phyloP scores from a whole-genome alignment of 2,888 invertebrate species.

The Liodrosophila aerea region DNA sequence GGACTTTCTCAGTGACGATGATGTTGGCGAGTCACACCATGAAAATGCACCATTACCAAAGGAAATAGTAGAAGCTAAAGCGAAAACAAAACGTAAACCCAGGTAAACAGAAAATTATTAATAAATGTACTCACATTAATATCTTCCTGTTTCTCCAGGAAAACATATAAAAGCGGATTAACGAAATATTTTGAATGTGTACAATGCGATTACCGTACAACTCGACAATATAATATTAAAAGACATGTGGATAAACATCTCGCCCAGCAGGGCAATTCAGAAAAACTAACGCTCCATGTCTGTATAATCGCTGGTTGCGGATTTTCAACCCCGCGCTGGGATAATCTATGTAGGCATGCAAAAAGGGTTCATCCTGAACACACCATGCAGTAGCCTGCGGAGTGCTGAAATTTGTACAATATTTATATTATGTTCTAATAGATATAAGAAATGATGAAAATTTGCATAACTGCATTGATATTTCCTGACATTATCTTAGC shows the following conservation, averaged over 20 bases:
- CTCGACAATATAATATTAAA: slow-evolving; percentile 38
- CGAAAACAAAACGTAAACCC: slow-evolving; percentile 12
- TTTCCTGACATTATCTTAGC: too few species aligned
- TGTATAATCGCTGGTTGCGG: slow-evolving; percentile 43
- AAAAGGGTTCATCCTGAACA: slow-evolving; percentile 29
- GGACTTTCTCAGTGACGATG: too few species aligned
- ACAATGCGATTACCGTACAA: slow-evolving; percentile 35
- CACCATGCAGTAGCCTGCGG: background rate
- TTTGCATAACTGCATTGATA: too few species aligned
- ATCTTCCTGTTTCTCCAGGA: too few species aligned
- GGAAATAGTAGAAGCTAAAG: too few species aligned
- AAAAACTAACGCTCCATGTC: slow-evolving; percentile 25
- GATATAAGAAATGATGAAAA: too few species aligned
- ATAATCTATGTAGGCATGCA: slow-evolving; percentile 37
- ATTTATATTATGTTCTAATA: background rate
- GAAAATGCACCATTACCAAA: too few species aligned
- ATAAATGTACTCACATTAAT: too few species aligned
- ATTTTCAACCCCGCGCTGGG: slow-evolving; percentile 39
- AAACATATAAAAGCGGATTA: slow-evolving; percentile 16
- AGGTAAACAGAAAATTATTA: slow-evolving; percentile 25
- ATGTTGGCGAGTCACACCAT: too few species aligned
- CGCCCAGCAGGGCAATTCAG: slow-evolving; percentile 3
- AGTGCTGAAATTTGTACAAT: slow-evolving; percentile 1
- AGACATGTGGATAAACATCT: slow-evolving; percentile 38
- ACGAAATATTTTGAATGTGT: slow-evolving; percentile 28